A percentile compares a stretch with the other conserved stretches of the same genome.
phyloP scores from a whole-genome alignment of 2,113 vertebrate genomes.

The Mustelus asterias region DNA sequence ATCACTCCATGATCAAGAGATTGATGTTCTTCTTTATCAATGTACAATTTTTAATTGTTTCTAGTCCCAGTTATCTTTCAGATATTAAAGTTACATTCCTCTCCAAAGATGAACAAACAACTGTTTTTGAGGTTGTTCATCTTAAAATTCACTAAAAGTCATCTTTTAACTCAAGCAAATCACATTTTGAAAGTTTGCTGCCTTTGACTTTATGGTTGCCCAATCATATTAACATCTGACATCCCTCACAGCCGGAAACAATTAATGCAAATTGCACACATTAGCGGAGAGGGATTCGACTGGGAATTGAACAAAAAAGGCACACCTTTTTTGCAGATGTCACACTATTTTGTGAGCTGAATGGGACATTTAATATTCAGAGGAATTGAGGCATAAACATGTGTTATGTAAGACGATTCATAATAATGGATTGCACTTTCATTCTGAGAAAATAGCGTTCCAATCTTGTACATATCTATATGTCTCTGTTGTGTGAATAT shows the following conservation, averaged over 20 bases:
- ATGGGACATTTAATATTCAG: not conserved
- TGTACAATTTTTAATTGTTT: not conserved
- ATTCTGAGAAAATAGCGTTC: not conserved
- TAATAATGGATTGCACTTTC: not conserved
- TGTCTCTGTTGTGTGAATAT: not conserved
- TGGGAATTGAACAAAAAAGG: not conserved
- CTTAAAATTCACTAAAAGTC: not conserved
- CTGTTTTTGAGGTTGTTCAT: not conserved
- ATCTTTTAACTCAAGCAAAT: not conserved
- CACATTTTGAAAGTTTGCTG: not conserved
- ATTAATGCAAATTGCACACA: not conserved
- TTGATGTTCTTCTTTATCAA: not conserved
- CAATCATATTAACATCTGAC: not conserved
- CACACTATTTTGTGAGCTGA: not conserved
- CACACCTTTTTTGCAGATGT: not conserved
- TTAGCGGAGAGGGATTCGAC: not conserved
- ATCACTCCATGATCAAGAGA: not conserved
- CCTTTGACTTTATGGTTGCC: not conserved
- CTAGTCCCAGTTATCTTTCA: not conserved
- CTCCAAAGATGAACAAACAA: not conserved
- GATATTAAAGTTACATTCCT: not conserved
- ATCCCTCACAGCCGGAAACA: not conserved
- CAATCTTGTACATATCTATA: not conserved
- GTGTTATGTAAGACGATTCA: not conserved
- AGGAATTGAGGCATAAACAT: constrained; percentile 11